Conservation (phyloP, 2,888 invertebrate genomes). For the Spodoptera picta region DNA sequence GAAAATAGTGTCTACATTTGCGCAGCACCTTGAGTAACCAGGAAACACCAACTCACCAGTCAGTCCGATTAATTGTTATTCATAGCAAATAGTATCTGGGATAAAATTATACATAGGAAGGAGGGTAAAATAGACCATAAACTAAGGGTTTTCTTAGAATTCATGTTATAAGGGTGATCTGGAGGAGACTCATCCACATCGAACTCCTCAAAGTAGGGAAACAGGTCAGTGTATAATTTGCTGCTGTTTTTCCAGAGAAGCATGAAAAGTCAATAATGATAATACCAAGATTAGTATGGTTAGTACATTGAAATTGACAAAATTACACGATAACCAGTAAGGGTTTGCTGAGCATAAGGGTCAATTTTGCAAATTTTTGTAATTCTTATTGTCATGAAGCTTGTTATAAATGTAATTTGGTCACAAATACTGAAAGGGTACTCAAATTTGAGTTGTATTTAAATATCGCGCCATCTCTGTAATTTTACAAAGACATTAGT, state of each 20-base stretch:
- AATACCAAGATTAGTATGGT: conserved; percentile 7
- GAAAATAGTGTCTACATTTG: too few species aligned
- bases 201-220: conserved; percentile 78
- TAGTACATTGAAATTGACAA: background rate
- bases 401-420: too few species aligned
- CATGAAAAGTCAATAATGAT: conserved; percentile 66
- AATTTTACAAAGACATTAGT: too few species aligned
- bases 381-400: too few species aligned
- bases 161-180: conserved; percentile 67
- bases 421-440: too few species aligned
- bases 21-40: too few species aligned
- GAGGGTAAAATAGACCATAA: conserved; percentile 30
- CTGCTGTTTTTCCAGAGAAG: conserved; percentile 70
- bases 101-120: conserved; percentile 22
- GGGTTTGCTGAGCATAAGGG: too few species aligned
- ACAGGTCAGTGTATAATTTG: conserved; percentile 76
- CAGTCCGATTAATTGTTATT: conserved; percentile 28
- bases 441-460: too few species aligned
- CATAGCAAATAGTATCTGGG: conserved; percentile 12
- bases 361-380: too few species aligned
- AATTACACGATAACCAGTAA: too few species aligned
- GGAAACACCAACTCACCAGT: conserved; percentile 41
- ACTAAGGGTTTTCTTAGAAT: conserved; percentile 28
- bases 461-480: too few species aligned
- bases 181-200: conserved; percentile 78